Conservation (phyloP, 2,888 invertebrate genomes). For the Drosophila cognata region DNA sequence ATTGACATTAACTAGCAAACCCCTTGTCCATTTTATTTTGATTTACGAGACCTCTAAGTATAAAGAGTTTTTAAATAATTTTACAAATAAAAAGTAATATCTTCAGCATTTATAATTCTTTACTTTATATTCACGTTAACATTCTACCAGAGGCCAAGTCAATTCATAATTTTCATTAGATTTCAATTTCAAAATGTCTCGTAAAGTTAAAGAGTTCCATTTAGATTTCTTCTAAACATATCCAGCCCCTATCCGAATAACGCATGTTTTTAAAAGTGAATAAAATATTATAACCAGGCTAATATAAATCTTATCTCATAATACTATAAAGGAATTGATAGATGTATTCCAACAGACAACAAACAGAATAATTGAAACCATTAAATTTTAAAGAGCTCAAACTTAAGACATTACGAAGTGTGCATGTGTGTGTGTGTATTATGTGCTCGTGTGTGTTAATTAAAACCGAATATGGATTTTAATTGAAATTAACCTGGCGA, state of each 20-base stretch:
- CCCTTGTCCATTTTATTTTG: neutral
- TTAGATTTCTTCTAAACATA: neutral
- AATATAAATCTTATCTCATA: neutral
- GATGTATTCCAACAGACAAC: neutral
- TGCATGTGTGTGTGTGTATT: neutral
- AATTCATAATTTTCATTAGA: fast-evolving
- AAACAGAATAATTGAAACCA: neutral
- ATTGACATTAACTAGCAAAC: conserved; percentile 12
- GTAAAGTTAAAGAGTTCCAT: neutral
- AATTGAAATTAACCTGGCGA: conserved; percentile 74
- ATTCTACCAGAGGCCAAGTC: neutral
- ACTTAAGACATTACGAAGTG: neutral
- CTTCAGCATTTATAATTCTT: neutral
- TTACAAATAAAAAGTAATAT: neutral
- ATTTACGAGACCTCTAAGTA: neutral
- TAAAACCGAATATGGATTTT: conserved; percentile 61
- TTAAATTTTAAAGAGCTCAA: conserved; percentile 7
- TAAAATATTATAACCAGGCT: neutral
- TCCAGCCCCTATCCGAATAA: neutral
- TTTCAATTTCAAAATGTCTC: neutral
- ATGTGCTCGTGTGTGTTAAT: conserved; percentile 52
- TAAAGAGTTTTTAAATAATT: neutral
- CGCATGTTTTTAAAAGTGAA: neutral
- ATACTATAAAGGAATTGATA: neutral
- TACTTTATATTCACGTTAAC: neutral